phyloP scores from a whole-genome alignment of 2,797 vertebrate species.

The Tokudaia muenninki region DNA sequence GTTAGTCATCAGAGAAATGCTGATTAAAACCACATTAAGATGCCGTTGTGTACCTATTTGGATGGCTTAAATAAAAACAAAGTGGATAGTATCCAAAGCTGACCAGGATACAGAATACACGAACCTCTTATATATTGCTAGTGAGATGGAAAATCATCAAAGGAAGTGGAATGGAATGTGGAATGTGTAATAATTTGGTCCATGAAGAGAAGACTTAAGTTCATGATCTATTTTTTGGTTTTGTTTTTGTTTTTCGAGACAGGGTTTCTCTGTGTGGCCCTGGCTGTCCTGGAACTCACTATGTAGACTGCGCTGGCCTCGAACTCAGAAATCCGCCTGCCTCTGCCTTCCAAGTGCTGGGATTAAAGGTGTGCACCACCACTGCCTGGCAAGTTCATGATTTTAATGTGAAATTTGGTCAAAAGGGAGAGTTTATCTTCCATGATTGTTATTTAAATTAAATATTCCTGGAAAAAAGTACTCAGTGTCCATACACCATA shows the following conservation, averaged over 20 bases:
- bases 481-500: background rate
- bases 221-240: background rate
- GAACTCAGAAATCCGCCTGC: no score
- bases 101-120: background rate
- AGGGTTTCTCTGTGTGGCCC: no score
- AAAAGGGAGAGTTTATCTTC: background rate
- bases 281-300: no score
- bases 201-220: constrained; percentile 29
- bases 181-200: constrained; percentile 20
- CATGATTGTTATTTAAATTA: constrained; percentile 49
- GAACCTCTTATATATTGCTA: background rate
- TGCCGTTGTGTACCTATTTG: background rate
- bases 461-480: constrained; percentile 52
- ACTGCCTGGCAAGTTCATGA: background rate
- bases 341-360: no score
- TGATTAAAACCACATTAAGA: constrained; percentile 54
- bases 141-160: constrained; percentile 33
- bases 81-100: background rate
- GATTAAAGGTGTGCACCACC: no score
- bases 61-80: constrained; percentile 40
- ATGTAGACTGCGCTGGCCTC: no score
- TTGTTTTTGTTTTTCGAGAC: no score
- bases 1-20: constrained; percentile 40
- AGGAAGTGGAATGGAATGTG: background rate
- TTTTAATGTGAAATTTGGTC: constrained; percentile 30